Evolutionary conservation across 2,888 invertebrate species (phyloP), one percentile per base, ranked within the genome.

Genomic region (Synergus japonicus): DNA sequence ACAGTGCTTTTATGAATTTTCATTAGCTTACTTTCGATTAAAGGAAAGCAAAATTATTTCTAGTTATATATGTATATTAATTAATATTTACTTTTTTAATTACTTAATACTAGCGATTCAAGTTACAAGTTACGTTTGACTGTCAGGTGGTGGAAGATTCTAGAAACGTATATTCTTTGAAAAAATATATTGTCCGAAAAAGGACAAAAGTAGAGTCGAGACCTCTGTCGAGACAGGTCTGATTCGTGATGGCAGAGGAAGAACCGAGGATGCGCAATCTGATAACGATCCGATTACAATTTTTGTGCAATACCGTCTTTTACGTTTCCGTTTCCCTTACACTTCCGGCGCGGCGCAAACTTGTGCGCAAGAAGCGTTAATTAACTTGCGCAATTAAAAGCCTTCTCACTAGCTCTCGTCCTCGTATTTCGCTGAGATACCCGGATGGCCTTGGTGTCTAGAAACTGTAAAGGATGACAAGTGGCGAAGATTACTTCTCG

Each of bases 341-440:
- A 22, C 22, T 67, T 44, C n/a, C 41, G 43, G 41, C n/a, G 54
- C 37, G 54, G 73, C 54, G 73, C 73, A 54, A 73, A 49, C 37
- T 54, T 73, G 37, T 41, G 54, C 73, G 37, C 73, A 73, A 54
- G 73, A 73, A 73, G 73, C 41, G 73, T 73, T 73, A 73, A 73
- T 73, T 73, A 73, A 73, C 41, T 73, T 37, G 73, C 18, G 54
- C 73, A 73, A 73, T 73, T 73, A 73, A 73, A 73, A 73, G 73
- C 54, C 73, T 73, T 54, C 73, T 73, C 54, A 46, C 67, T 67
- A 44, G 67, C 67, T 22, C 46, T 22, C 46, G 49, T 49, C 29
- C 69, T 69, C 69, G 49, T 69, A 69, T 69, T 69, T 69, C 69
- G 69, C 49, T 69, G 69, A 69, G 69, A 69, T 49, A 37, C 69